These are phyloP conservation scores for Gallinago nigripennis DNA, from an alignment of 2,797 vertebrate genomes.

Conservation along the genomic window DNA sequence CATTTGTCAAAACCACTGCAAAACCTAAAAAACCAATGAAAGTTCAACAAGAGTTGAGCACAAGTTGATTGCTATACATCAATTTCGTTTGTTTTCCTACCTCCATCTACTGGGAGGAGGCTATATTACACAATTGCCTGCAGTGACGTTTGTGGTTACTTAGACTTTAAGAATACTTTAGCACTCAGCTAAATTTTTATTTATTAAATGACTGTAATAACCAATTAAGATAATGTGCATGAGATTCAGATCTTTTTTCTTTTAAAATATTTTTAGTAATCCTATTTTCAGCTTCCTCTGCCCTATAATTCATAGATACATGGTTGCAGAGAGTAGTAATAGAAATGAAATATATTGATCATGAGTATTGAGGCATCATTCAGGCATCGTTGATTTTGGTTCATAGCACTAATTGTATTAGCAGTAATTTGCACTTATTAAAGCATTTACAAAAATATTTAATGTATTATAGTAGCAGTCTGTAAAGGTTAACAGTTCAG, in stretches of 20 bases:
- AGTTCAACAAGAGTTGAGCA: not conserved
- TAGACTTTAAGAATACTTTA: not conserved
- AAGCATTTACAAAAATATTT: not conserved
- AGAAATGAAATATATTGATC: not conserved
- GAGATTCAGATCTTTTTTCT: not conserved
- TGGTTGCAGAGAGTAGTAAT: not conserved
- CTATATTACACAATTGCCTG: not conserved
- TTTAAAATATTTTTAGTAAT: not conserved
- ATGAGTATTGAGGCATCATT: not conserved
- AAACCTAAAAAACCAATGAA: not conserved
- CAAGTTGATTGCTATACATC: not conserved
- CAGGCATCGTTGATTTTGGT: not conserved
- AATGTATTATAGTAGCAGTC: not conserved
- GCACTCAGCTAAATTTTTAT: not conserved
- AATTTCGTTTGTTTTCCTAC: not conserved
- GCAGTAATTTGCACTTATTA: not conserved
- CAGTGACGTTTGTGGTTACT: not conserved
- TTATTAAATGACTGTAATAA: not conserved
- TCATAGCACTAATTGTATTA: not conserved
- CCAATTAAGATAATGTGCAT: not conserved
- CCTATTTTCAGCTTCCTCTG: not conserved
- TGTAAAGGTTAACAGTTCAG: not conserved
- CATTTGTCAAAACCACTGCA: not conserved
- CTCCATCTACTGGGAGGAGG: slow-evolving; percentile 37
- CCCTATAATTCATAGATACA: not conserved